Evolutionary conservation across 2,888 invertebrate species (phyloP).

Genomic region (Lasioglossum figueresi): DNA sequence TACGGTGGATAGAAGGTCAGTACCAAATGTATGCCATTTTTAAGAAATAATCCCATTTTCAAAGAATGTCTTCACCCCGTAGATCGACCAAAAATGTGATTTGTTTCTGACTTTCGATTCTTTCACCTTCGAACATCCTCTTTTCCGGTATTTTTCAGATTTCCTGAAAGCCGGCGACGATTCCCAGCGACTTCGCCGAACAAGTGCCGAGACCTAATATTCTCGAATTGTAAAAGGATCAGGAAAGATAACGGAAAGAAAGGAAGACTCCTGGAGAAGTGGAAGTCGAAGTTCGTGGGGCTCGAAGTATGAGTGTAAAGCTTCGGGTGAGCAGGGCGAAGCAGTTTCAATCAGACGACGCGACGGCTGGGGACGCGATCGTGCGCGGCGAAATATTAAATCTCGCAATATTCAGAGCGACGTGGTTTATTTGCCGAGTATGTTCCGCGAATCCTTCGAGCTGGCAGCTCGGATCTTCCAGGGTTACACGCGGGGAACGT

Average conservation of each 20-base stretch:
- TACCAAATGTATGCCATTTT: too few species aligned
- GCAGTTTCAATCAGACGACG: constrained; percentile 26
- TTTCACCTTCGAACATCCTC: not conserved
- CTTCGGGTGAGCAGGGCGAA: not conserved
- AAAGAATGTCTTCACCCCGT: too few species aligned
- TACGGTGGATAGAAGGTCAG: too few species aligned
- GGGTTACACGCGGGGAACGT: constrained; percentile 31
- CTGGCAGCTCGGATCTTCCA: constrained; percentile 34
- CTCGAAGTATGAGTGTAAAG: not conserved
- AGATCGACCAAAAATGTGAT: not conserved
- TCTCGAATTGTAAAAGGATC: not conserved
- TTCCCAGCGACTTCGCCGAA: not conserved
- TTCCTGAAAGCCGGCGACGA: not conserved
- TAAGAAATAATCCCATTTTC: too few species aligned
- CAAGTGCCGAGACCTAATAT: not conserved
- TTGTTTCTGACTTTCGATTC: not conserved
- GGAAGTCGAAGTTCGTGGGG: not conserved
- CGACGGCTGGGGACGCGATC: not conserved
- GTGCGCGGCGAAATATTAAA: constrained; percentile 20
- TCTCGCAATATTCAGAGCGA: constrained; percentile 22
- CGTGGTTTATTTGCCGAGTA: constrained; percentile 45
- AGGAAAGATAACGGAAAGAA: not conserved
- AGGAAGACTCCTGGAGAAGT: not conserved
- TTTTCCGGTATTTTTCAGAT: not conserved
- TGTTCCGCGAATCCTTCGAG: constrained; percentile 30